Evolutionary conservation across 2,113 vertebrate species (phyloP), one percentile per base, ranked within the genome.

Genomic region (Labeo catla): DNA sequence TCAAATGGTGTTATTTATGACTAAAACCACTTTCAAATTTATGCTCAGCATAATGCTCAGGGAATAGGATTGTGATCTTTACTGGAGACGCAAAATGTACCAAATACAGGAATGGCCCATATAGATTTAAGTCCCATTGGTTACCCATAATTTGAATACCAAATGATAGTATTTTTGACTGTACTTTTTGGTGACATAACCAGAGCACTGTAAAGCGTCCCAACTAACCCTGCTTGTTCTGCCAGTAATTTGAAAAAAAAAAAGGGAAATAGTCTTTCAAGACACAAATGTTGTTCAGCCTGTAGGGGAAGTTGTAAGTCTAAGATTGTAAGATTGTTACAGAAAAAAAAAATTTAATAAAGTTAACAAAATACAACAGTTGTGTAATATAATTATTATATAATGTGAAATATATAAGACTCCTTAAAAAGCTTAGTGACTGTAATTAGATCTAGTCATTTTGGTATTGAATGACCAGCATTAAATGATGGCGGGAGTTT

Each of bases 181-280:
- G 61, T 61, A 81, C 57, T 63, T 81, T 81, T 81, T 47, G 36
- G 21, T 79, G 52, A 79, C 52, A 43, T 6, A 79, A 39, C 1
- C 15, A 54, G 47, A 54, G 28, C 76, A 34, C 2, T 28, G 11
- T 76, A 45, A 50, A 76, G 50, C 12, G 21, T 23, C 21, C 45
- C 12, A 21, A 8, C 12, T 70, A 39, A 7, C 66, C 66, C 28
- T 70, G 66, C 3, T 36, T 70, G 12, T 39, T 70, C 66, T 63
- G 59, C 66, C 28, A 70, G 34, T 70, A 70, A 70, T 16, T 61
- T 61, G 21, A 63, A 57, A 57, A 57, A 28, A 28, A 57, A 57
- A 57, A 57, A 57, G 21, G 54, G 54, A 57, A 19, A 57, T 57
- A 19, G 16, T n/a, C 21, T 61, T 61, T 61, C 3, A n/a, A 61